phyloP scores from a whole-genome alignment of 2,797 vertebrate species.

The Orientallactaga sibirica region DNA sequence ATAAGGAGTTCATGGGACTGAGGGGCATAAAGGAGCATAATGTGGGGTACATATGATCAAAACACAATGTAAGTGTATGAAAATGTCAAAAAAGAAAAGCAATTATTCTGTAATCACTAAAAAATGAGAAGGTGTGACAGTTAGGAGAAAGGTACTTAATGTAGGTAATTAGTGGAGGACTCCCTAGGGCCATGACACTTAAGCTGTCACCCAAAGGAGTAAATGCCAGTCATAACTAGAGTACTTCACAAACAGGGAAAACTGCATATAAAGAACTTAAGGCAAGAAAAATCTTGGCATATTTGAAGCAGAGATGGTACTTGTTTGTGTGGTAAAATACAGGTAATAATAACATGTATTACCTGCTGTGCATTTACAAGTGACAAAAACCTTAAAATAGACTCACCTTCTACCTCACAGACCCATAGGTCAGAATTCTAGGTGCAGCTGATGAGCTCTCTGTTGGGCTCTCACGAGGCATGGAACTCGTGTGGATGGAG shows the following conservation, averaged over 20 bases:
- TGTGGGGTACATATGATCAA: no score
- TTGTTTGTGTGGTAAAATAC: neutral
- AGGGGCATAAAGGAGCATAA: no score
- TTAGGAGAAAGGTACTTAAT: neutral
- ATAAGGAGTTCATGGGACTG: no score
- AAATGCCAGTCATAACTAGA: neutral
- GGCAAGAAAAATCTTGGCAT: neutral
- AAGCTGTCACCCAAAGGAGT: conserved; percentile 14
- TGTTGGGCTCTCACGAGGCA: neutral
- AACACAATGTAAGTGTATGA: no score
- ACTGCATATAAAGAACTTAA: neutral
- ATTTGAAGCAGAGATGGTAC: neutral
- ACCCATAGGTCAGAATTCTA: neutral
- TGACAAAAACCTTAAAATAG: neutral
- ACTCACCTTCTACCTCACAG: neutral
- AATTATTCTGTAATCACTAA: no score
- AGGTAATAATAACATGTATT: neutral
- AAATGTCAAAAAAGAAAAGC: no score
- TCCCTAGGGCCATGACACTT: neutral
- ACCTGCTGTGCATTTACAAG: neutral
- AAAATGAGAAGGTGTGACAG: neutral
- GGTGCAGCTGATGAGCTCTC: neutral
- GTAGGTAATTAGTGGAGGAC: neutral
- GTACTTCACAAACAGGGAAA: neutral
- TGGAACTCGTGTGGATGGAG: neutral